Conservation (phyloP, 2,888 invertebrate genomes). For the Apodemia mormo region DNA sequence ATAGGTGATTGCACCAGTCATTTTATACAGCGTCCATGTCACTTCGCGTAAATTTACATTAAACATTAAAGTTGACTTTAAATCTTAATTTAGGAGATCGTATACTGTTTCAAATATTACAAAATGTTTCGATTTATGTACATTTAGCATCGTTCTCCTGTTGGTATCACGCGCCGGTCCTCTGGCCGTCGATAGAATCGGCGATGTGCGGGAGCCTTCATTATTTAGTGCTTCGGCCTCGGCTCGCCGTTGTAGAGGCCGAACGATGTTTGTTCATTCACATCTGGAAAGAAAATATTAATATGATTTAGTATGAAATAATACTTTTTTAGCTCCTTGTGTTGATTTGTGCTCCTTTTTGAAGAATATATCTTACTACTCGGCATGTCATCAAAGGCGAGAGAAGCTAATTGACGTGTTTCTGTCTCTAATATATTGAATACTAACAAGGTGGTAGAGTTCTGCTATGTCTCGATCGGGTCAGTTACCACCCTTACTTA, state of each 20-base stretch:
- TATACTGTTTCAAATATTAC: constrained; percentile 82
- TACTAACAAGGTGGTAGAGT: too few species aligned
- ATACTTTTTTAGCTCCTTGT: too few species aligned
- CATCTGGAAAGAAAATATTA: constrained; percentile 58
- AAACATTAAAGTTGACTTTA: constrained; percentile 80
- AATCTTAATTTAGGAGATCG: constrained; percentile 82
- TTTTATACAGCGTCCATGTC: constrained; percentile 67
- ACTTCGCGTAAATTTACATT: constrained; percentile 63
- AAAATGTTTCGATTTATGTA: constrained; percentile 78
- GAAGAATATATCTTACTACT: too few species aligned
- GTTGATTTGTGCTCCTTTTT: too few species aligned
- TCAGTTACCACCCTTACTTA: too few species aligned
- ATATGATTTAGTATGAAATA: not conserved
- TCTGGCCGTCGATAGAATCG: constrained; percentile 23
- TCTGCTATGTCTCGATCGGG: too few species aligned
- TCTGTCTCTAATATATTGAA: too few species aligned
- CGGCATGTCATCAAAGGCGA: too few species aligned
- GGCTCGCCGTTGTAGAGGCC: constrained; percentile 47
- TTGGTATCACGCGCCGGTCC: constrained; percentile 54
- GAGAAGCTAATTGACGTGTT: too few species aligned
- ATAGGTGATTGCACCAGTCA: constrained; percentile 67
- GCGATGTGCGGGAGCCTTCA: constrained; percentile 30
- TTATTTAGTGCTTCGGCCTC: constrained; percentile 41
- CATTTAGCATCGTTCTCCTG: constrained; percentile 79
- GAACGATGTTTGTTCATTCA: constrained; percentile 66